A percentile compares a stretch with the other conserved stretches of the same genome.
Evolutionary conservation across 2,888 invertebrate genomes (phyloP).

Genomic region (Graphium colonna): DNA sequence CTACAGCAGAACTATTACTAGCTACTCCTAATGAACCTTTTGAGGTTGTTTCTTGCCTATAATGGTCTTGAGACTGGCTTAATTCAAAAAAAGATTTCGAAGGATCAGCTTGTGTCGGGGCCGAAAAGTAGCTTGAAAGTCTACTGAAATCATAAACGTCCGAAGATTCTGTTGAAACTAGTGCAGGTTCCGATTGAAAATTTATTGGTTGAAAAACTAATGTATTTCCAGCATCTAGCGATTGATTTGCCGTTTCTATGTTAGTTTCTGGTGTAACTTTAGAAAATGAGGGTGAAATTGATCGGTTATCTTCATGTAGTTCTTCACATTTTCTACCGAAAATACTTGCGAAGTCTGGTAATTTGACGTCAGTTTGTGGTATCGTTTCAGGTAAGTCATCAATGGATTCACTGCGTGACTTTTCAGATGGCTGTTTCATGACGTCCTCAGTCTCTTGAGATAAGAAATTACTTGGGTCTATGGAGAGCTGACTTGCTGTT

Average conservation of each 20-base stretch:
- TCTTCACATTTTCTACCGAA: conserved; percentile 12
- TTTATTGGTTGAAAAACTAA: conserved; percentile 44
- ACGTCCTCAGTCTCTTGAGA: background rate
- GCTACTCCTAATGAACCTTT: background rate
- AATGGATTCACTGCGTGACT: background rate
- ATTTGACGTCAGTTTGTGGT: conserved; percentile 3
- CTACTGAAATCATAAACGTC: conserved; percentile 47
- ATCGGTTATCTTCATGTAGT: conserved; percentile 3
- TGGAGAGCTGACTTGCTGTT: conserved; percentile 27
- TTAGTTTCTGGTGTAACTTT: conserved; percentile 3
- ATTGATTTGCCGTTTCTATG: conserved; percentile 18
- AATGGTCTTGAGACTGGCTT: conserved; percentile 69
- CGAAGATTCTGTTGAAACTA: conserved; percentile 31
- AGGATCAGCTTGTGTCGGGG: conserved; percentile 56
- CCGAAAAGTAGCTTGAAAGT: conserved; percentile 65
- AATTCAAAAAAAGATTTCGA: conserved; percentile 76
- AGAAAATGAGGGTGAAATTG: background rate
- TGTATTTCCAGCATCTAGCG: conserved; percentile 29
- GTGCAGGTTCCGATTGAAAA: conserved; percentile 36
- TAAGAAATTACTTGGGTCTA: background rate
- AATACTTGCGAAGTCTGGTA: conserved; percentile 24
- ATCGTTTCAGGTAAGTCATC: background rate
- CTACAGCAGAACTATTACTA: background rate
- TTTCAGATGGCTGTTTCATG: background rate
- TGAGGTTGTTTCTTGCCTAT: conserved; percentile 43